phyloP scores from a whole-genome alignment of 2,888 invertebrate genomes.

The Meliscaeva auricollis region DNA sequence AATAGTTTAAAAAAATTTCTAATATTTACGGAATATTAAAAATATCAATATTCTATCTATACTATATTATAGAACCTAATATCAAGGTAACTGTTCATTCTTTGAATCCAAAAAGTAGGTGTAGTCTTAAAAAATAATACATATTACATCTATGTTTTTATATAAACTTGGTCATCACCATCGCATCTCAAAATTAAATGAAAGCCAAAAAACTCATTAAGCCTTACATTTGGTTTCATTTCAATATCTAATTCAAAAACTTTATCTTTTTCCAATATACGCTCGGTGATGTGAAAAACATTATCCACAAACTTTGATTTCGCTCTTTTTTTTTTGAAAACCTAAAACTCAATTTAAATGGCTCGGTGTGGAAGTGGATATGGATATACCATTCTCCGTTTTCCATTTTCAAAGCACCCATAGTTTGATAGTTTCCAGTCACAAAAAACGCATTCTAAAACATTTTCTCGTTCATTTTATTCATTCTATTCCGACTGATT shows the following conservation, averaged over 20 bases:
- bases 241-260: slow-evolving; percentile 53
- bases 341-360: slow-evolving; percentile 58
- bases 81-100: too few relatives aligned
- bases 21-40: too few relatives aligned
- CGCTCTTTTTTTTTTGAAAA: slow-evolving; percentile 5
- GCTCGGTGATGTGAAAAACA: slow-evolving; percentile 50
- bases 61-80: too few relatives aligned
- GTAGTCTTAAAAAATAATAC: too few relatives aligned
- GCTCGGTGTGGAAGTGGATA: slow-evolving; percentile 9
- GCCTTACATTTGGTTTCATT: slow-evolving; percentile 22
- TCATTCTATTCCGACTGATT: slow-evolving; percentile 74
- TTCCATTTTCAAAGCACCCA: background rate
- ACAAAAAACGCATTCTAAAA: slow-evolving; percentile 58
- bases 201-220: slow-evolving; percentile 36
- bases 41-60: too few relatives aligned
- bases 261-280: slow-evolving; percentile 21
- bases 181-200: background rate
- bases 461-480: slow-evolving; percentile 67
- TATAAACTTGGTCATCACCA: background rate
- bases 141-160: background rate
- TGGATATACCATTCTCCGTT: background rate
- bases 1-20: too few relatives aligned
- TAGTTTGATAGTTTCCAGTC: slow-evolving; percentile 34
- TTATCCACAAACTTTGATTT: slow-evolving; percentile 65
- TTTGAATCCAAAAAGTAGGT: too few relatives aligned